Base-by-base conservation (phyloP, 1,140 invertebrate genomes). In the Probaryconus sp. region DNA sequence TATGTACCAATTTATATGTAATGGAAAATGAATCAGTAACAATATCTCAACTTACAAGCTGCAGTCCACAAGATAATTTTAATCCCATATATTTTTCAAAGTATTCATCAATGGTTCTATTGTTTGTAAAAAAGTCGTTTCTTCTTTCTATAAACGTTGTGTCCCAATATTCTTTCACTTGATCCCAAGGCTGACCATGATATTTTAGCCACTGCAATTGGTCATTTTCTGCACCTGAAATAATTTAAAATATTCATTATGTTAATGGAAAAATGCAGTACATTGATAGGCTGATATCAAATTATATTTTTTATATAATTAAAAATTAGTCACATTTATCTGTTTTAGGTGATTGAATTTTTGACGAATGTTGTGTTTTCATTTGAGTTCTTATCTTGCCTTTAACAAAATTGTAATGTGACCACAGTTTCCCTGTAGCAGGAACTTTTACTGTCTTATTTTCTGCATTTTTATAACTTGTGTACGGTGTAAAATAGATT, bases 401-500 rank as follows among this genome's bases (percentile, higher is more conserved):
- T 42, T 42, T 42, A 42, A 42, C 9, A 21, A 42, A 42, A 21
- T 21, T 42, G 9, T 42, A 42, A 21, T 42, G 38, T 42, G 38
- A 20, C 38, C 38, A 42, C n/a, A 42, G 18, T 42, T 42, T 42
- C 21, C 38, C 38, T 42, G 38, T 21, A 42, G 38, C 38, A 21
- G 18, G 38, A 42, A 42, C n/a, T 6, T 21, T 20, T 3, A 42
- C 18, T 21, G 18, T 21, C 9, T 42, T 20, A 42, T 42, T 42
- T 42, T 42, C 1, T 20, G 17, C 11, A 21, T 42, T 21, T 10
- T 42, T 42, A 5, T 10, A 42, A 21, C 38, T 42, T 20, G 1
- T 42, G 11, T 42, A 21, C 11, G 18, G 9, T 42, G 9, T 42
- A 42, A 42, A 42, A 42, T 42, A 42, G 2, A 42, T 42, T 20